phyloP scores from a whole-genome alignment of 2,113 vertebrate genomes.

The Glareola pratincola region DNA sequence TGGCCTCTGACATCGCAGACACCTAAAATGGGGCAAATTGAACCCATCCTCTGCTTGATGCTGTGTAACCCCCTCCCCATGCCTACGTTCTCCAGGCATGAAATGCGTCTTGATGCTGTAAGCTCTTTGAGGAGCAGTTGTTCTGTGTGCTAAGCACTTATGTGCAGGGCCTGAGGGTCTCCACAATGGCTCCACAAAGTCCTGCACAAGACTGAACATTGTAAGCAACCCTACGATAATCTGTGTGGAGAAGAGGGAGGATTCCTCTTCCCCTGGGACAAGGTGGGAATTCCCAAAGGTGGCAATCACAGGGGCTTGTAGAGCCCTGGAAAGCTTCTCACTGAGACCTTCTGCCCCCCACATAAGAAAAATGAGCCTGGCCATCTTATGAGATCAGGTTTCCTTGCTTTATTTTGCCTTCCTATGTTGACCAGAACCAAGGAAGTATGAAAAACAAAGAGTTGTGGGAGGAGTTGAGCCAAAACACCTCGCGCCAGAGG shows the following conservation, averaged over 20 bases:
- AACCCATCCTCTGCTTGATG: background rate
- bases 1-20: background rate
- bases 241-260: background rate
- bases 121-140: background rate
- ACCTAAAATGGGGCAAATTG: background rate
- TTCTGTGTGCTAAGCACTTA: background rate
- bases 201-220: background rate
- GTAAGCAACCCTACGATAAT: background rate
- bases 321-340: background rate
- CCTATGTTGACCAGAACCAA: conserved; percentile 25
- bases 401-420: conserved; percentile 52
- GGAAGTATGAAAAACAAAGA: conserved; percentile 49
- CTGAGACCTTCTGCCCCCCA: background rate
- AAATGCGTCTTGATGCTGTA: background rate
- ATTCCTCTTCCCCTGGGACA: background rate
- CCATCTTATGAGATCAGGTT: background rate
- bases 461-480: background rate
- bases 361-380: background rate
- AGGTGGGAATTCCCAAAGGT: background rate
- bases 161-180: background rate
- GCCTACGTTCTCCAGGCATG: background rate
- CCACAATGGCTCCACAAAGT: background rate
- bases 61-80: background rate
- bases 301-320: background rate
- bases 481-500: background rate